Evolutionary conservation across 2,797 vertebrate genomes (phyloP).

Genomic region (Hypotaenidia philippensis): DNA sequence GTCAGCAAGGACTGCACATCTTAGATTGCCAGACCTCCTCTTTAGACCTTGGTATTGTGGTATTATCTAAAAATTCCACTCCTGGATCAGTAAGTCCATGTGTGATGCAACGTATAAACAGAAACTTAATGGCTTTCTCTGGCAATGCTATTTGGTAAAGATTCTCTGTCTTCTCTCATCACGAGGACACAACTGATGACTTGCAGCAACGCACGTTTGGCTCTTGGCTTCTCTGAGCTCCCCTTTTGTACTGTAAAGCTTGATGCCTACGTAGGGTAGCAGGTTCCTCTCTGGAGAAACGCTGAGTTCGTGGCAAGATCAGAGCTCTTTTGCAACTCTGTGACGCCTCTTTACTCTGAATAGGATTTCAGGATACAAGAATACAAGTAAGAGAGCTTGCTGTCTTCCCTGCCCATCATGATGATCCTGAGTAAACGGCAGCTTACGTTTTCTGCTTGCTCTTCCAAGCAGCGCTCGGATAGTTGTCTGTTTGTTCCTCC

Average conservation of each 20-base stretch:
- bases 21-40: neutral
- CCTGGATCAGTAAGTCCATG: accelerated
- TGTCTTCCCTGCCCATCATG: neutral
- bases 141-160: neutral
- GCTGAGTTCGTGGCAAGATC: neutral
- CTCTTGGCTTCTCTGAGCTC: neutral
- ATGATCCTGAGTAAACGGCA: neutral
- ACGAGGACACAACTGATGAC: neutral
- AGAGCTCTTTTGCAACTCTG: neutral
- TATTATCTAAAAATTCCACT: neutral
- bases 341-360: neutral
- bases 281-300: neutral
- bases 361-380: neutral
- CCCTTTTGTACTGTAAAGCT: neutral
- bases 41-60: neutral
- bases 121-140: neutral
- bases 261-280: neutral
- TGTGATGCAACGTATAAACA: neutral
- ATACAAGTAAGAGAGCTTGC: neutral
- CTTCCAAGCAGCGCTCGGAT: neutral
- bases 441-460: neutral
- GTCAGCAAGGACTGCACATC: neutral
- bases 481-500: neutral
- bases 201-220: neutral
- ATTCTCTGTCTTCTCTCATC: neutral